Percentiles rank a stretch among this genome's conserved stretches.
Evolutionary conservation across 2,113 vertebrate genomes (phyloP).

Genomic region (Pangasianodon gigas): DNA sequence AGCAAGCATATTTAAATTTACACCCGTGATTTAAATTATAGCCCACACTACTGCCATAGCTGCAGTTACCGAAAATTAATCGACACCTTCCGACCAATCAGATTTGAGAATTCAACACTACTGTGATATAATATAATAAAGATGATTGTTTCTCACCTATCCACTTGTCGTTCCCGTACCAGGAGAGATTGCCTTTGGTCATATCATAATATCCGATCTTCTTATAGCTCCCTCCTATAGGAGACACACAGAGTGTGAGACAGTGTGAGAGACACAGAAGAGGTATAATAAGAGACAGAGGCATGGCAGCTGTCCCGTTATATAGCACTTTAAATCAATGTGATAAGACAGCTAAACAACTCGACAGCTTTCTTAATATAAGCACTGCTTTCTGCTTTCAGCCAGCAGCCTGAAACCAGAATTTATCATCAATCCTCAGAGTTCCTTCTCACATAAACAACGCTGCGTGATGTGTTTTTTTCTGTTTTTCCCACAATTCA

Average conservation of each 20-base stretch:
- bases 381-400: slow-evolving; percentile 17
- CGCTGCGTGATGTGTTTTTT: not conserved
- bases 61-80: not conserved
- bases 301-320: not conserved
- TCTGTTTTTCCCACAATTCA: slow-evolving; percentile 24
- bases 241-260: slow-evolving; percentile 26
- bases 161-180: slow-evolving; percentile 91
- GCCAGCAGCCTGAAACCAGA: slow-evolving; percentile 26
- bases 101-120: not conserved
- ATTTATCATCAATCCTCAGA: slow-evolving; percentile 39
- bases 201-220: slow-evolving; percentile 96
- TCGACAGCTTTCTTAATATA: slow-evolving; percentile 34
- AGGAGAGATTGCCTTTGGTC: slow-evolving; percentile 91
- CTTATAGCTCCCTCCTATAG: slow-evolving; percentile 86
- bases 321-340: slow-evolving; percentile 25
- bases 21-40: not conserved
- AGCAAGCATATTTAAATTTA: not conserved
- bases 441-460: slow-evolving; percentile 12
- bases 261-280: slow-evolving; percentile 1
- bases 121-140: not conserved
- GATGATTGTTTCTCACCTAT: slow-evolving; percentile 76
- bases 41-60: not conserved
- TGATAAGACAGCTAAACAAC: slow-evolving; percentile 8
- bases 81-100: not conserved
- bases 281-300: not conserved